Conservation (phyloP, 2,113 vertebrate species). For the Tautogolabrus adspersus region DNA sequence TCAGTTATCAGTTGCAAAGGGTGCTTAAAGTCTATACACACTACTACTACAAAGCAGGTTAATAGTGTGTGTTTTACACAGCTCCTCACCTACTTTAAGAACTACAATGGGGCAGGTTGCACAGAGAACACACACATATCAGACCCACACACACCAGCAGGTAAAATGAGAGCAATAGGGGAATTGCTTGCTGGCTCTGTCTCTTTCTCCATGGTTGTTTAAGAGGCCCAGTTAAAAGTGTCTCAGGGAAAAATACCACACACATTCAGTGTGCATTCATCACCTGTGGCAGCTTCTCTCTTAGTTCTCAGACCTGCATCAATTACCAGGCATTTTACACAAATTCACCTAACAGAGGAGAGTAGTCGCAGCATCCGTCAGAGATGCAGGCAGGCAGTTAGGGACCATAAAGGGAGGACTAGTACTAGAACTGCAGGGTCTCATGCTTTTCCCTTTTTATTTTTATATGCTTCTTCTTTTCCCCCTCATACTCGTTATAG, state of each 20-base stretch:
- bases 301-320: slow-evolving; percentile 89
- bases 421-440: slow-evolving; percentile 8
- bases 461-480: slow-evolving; percentile 79
- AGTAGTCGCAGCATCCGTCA: slow-evolving; percentile 55
- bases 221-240: slow-evolving; percentile 89
- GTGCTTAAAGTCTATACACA: too few species aligned
- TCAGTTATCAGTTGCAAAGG: too few species aligned
- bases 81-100: slow-evolving; percentile 87
- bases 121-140: slow-evolving; percentile 3
- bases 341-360: slow-evolving; percentile 84
- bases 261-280: slow-evolving; percentile 91
- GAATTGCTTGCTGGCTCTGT: slow-evolving; percentile 53
- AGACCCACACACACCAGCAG: slow-evolving; percentile 12
- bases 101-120: slow-evolving; percentile 79
- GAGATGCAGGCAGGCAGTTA: slow-evolving; percentile 74
- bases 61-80: slow-evolving; percentile 74
- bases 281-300: slow-evolving; percentile 85
- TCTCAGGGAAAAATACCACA: slow-evolving; percentile 82
- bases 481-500: slow-evolving; percentile 58
- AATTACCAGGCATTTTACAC: slow-evolving; percentile 90
- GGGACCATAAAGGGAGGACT: slow-evolving; percentile 62
- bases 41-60: too few species aligned
- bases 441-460: slow-evolving; percentile 69
- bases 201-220: slow-evolving; percentile 86
- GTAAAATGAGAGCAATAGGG: slow-evolving; percentile 46